These are phyloP conservation scores for Eilema depressum DNA, from an alignment of 2,888 invertebrate species.

Conservation along the genomic window DNA sequence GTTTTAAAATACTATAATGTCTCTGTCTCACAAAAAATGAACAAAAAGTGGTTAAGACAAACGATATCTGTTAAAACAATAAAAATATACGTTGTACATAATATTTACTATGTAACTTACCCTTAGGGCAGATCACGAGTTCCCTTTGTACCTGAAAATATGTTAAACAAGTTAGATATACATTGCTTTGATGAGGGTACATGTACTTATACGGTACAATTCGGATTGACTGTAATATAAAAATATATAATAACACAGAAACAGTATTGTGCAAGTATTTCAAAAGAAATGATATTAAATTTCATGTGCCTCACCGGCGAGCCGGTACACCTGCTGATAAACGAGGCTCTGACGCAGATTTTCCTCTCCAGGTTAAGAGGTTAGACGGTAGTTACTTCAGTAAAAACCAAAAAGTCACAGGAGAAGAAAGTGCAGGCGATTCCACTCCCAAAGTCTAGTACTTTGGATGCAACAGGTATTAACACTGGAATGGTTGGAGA, in stretches of 20 bases:
- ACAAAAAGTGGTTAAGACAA: conserved; percentile 19
- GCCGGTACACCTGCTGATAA: not conserved
- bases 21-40: no score
- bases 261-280: not conserved
- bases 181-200: conserved; percentile 40
- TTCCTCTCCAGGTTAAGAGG: not conserved
- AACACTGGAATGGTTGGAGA: not conserved
- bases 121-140: conserved; percentile 45
- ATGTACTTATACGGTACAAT: conserved; percentile 8
- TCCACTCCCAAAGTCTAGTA: not conserved
- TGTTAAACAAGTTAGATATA: conserved; percentile 49
- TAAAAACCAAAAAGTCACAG: not conserved
- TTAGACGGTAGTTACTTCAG: not conserved
- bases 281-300: not conserved
- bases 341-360: not conserved
- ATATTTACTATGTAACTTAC: conserved; percentile 42
- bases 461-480: not conserved
- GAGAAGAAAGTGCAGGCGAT: not conserved
- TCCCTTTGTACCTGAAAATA: conserved; percentile 53
- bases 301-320: not conserved
- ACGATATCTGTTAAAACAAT: conserved; percentile 34
- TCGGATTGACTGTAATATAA: not conserved
- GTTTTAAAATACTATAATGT: no score
- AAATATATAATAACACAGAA: not conserved
- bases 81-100: conserved; percentile 31